Conservation (phyloP, 2,888 invertebrate genomes). For the Adelognathus sp. region DNA sequence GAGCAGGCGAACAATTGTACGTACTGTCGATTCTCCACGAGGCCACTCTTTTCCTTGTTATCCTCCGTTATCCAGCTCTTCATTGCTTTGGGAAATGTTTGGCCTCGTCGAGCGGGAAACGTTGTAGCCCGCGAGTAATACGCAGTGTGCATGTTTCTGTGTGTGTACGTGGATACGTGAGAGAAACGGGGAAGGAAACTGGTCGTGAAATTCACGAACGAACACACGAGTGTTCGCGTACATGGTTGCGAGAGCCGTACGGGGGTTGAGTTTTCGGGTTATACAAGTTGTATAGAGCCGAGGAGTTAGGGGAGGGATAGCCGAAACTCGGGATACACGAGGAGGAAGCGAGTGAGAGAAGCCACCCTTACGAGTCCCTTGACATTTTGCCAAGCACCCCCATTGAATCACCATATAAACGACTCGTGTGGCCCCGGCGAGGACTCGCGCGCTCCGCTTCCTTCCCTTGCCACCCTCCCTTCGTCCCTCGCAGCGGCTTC, state of each 20-base stretch:
- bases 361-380: constrained; percentile 75
- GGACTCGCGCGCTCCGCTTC: constrained; percentile 16
- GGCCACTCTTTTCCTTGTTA: not conserved
- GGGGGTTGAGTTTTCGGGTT: constrained; percentile 50
- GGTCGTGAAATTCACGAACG: constrained; percentile 66
- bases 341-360: constrained; percentile 4
- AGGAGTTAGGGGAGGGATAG: constrained; percentile 34
- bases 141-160: constrained; percentile 6
- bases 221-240: constrained; percentile 58
- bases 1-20: not conserved
- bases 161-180: not conserved
- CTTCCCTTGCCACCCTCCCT: constrained; percentile 6
- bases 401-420: constrained; percentile 78
- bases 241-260: constrained; percentile 33
- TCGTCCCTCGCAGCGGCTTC: constrained; percentile 51
- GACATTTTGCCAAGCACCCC: constrained; percentile 77
- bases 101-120: constrained; percentile 50
- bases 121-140: constrained; percentile 37
- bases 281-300: constrained; percentile 37
- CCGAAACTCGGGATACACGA: constrained; percentile 58
- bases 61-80: not conserved
- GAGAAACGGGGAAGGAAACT: constrained; percentile 47
- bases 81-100: constrained; percentile 48
- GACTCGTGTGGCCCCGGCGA: constrained; percentile 69
- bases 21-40: constrained; percentile 14